phyloP scores from a whole-genome alignment of 2,113 vertebrate species.

The Anolis sagrei region DNA sequence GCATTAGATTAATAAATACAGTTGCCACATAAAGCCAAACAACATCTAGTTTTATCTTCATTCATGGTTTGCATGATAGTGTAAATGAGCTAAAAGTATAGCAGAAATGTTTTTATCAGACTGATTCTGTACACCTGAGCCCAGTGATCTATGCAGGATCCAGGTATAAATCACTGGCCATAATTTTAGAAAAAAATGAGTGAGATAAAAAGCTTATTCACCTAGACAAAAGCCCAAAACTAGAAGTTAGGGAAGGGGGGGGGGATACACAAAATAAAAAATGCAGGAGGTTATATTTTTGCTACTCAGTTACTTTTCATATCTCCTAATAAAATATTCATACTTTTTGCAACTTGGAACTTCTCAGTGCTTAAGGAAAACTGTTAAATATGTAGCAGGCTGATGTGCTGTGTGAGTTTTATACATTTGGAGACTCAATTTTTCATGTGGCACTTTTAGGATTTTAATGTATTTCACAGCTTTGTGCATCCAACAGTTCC shows the following conservation, averaged over 20 bases:
- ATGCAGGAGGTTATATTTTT: conserved; percentile 48
- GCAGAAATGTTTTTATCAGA: conserved; percentile 12
- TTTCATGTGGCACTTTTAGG: conserved; percentile 50
- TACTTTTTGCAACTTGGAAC: conserved; percentile 47
- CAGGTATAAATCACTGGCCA: not conserved
- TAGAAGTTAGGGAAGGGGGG: not conserved
- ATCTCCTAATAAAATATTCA: conserved; percentile 63
- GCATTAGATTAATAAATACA: too few relatives aligned
- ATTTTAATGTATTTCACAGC: conserved; percentile 64
- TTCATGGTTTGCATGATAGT: conserved; percentile 28
- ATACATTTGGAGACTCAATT: conserved; percentile 49
- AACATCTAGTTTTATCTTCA: not conserved
- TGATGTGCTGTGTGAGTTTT: conserved; percentile 50
- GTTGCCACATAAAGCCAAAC: too few relatives aligned
- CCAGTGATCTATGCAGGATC: not conserved
- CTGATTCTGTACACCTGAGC: not conserved
- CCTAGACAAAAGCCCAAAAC: conserved; percentile 1
- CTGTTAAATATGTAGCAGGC: conserved; percentile 60
- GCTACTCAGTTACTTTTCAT: conserved; percentile 50
- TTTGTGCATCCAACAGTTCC: conserved; percentile 46
- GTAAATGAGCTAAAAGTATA: conserved; percentile 29
- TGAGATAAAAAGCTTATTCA: conserved; percentile 52
- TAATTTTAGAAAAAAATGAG: conserved; percentile 38
- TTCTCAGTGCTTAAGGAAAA: conserved; percentile 51
- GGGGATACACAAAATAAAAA: conserved; percentile 53